These are phyloP conservation scores for Bombus pascuorum DNA, from an alignment of 1,140 invertebrate species.

Conservation along the genomic window DNA sequence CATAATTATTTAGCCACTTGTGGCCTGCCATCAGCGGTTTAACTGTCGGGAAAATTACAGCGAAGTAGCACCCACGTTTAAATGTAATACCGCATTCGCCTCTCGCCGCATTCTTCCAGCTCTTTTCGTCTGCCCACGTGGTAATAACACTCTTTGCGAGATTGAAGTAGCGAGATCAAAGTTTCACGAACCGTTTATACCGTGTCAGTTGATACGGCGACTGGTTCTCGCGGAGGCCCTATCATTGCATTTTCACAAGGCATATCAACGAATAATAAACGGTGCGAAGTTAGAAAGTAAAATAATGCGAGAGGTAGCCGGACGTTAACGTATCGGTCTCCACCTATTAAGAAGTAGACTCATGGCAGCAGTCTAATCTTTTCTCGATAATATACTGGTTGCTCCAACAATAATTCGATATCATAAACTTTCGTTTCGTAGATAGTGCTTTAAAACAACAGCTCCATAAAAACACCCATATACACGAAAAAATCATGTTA, in stretches of 20 bases:
- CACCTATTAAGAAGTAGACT: neutral
- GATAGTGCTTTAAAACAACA: neutral
- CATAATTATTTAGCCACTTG: neutral
- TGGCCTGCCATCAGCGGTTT: constrained; percentile 13
- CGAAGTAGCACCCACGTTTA: constrained; percentile 39
- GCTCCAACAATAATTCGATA: neutral
- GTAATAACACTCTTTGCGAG: constrained; percentile 40
- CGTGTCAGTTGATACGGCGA: neutral
- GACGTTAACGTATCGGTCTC: neutral
- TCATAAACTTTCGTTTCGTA: neutral
- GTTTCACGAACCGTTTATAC: constrained; percentile 6
- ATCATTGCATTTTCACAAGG: neutral
- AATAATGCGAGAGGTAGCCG: neutral
- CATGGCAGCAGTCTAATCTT: neutral
- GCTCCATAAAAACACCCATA: neutral
- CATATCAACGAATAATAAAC: constrained; percentile 5
- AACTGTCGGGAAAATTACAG: constrained; percentile 25
- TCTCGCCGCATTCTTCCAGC: constrained; percentile 2
- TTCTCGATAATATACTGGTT: neutral
- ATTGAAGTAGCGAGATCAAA: constrained; percentile 40
- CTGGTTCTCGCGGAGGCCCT: constrained; percentile 1
- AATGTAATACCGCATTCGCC: neutral
- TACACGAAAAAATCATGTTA: neutral
- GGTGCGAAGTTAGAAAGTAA: constrained; percentile 22
- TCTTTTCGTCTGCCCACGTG: constrained; percentile 31